Evolutionary conservation across 2,797 vertebrate genomes (phyloP).

Genomic region (Euthynnus affinis): DNA sequence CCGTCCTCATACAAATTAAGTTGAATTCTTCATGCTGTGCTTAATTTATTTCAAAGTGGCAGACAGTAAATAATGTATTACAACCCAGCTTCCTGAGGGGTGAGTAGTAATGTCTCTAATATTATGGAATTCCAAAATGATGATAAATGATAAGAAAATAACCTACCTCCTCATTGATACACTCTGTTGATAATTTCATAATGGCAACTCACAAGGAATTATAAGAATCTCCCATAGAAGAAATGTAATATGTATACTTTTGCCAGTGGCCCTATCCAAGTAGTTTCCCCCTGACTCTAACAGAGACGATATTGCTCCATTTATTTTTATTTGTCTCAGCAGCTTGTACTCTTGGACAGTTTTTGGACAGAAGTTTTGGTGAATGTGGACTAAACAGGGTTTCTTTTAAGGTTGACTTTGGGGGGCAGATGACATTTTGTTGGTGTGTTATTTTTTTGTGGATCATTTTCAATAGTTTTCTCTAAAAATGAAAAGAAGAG

Average conservation of each 20-base stretch:
- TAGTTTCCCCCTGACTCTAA: conserved; percentile 8
- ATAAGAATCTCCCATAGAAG: conserved; percentile 13
- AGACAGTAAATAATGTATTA: conserved; percentile 7
- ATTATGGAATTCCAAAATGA: conserved; percentile 11
- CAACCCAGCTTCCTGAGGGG: background rate
- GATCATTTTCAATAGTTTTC: background rate
- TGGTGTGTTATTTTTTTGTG: background rate
- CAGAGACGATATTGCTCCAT: conserved; percentile 15
- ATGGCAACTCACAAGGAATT: conserved; percentile 9
- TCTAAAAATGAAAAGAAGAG: no score
- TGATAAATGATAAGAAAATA: conserved; percentile 41
- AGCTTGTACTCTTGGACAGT: background rate
- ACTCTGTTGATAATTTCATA: conserved; percentile 19
- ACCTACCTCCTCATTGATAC: conserved; percentile 15
- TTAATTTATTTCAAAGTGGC: conserved; percentile 15
- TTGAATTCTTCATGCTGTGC: background rate
- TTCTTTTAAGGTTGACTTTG: background rate
- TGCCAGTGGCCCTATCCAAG: conserved; percentile 19
- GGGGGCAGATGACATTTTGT: no score
- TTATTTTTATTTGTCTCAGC: background rate
- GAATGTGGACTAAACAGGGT: background rate
- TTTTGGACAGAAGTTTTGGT: background rate
- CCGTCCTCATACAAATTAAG: background rate
- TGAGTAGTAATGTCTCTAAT: background rate
- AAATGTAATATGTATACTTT: conserved; percentile 7